A percentile compares a stretch with the other conserved stretches of the same genome.
Evolutionary conservation across 2,888 invertebrate species (phyloP).

Genomic region (Megaustenia siamemsis): DNA sequence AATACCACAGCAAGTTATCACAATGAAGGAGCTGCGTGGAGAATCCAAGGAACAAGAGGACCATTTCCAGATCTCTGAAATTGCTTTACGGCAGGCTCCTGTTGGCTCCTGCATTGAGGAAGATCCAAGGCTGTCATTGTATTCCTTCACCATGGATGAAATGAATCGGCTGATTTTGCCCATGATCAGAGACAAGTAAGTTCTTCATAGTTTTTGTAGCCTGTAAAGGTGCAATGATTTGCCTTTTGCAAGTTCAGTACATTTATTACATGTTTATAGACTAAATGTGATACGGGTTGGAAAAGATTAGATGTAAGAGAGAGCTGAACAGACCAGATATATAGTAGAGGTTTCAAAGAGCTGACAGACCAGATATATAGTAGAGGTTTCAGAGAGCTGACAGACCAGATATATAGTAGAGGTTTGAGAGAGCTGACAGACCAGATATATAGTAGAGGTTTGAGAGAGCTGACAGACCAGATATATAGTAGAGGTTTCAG

Average conservation of each 20-base stretch:
- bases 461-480: too few species aligned
- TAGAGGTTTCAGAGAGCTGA: too few species aligned
- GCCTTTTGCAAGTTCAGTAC: background rate
- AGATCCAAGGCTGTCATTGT: conserved; percentile 93
- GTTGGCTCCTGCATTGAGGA: conserved; percentile 79
- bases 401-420: too few species aligned
- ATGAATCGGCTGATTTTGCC: conserved; percentile 95
- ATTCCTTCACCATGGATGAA: conserved; percentile 96
- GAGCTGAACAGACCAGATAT: too few species aligned
- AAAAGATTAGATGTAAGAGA: too few species aligned
- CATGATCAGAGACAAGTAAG: conserved; percentile 95
- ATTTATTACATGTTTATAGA: too few species aligned
- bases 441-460: too few species aligned
- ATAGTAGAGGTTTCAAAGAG: too few species aligned
- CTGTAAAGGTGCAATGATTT: background rate
- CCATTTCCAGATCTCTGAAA: conserved; percentile 51
- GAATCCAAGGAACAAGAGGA: conserved; percentile 69
- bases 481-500: too few species aligned
- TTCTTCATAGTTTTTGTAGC: conserved; percentile 2
- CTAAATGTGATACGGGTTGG: too few species aligned
- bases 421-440: too few species aligned
- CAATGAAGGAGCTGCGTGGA: conserved; percentile 79
- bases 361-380: too few species aligned
- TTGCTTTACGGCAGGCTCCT: conserved; percentile 49
- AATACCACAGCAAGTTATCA: conserved; percentile 83